A percentile compares a stretch with the other conserved stretches of the same genome.
Evolutionary conservation across 2,888 invertebrate genomes (phyloP).

Genomic region (Gryllus longicercus): DNA sequence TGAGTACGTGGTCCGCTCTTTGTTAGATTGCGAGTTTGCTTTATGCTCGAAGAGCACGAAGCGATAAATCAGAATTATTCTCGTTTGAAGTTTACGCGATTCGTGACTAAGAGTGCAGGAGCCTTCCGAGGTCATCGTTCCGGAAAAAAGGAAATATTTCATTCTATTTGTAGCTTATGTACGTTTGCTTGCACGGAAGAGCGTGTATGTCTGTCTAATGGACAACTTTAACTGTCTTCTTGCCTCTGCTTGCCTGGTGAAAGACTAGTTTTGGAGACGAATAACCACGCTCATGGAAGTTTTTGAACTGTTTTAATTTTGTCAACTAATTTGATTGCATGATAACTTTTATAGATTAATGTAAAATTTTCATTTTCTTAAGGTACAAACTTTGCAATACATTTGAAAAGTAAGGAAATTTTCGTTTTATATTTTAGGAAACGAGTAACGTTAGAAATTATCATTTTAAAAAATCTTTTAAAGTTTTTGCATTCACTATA

Average conservation of each 20-base stretch:
- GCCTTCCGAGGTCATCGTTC: neutral
- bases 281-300: neutral
- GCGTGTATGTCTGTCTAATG: neutral
- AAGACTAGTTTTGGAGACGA: neutral
- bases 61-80: slow-evolving; percentile 7
- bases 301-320: no score
- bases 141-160: slow-evolving; percentile 1
- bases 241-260: neutral
- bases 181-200: neutral
- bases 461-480: no score
- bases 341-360: no score
- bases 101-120: neutral
- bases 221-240: slow-evolving; percentile 1
- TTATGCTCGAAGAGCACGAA: neutral
- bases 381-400: no score
- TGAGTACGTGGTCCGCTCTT: slow-evolving; percentile 7
- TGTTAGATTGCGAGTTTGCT: slow-evolving; percentile 1
- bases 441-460: no score
- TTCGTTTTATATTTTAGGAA: no score
- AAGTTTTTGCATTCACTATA: no score
- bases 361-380: no score
- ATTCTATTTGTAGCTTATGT: slow-evolving; percentile 11
- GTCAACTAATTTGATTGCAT: no score
- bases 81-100: slow-evolving; percentile 2
- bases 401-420: no score